These are phyloP conservation scores for Bothrops alternatus DNA, from an alignment of 2,797 vertebrate species.

Conservation along the genomic window DNA sequence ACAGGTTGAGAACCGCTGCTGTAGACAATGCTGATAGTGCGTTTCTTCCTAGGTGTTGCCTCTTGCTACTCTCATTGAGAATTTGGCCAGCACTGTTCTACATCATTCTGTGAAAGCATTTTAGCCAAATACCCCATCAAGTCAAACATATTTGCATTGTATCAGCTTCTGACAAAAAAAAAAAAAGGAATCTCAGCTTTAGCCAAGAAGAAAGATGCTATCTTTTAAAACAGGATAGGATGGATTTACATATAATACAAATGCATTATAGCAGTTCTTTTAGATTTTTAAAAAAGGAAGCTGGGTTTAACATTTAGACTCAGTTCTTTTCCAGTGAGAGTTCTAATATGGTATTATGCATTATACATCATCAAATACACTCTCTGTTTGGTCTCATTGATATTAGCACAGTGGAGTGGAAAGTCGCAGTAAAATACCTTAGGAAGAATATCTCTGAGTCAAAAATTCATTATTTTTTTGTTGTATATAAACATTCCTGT, in stretches of 20 bases:
- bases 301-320: constrained; percentile 33
- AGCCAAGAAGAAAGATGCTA: background rate
- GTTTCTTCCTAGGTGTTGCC: background rate
- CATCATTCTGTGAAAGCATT: background rate
- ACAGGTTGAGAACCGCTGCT: no score
- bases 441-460: background rate
- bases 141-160: fast-evolving
- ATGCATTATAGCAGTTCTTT: fast-evolving
- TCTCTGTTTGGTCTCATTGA: constrained; percentile 21
- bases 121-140: background rate
- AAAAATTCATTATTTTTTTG: background rate
- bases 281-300: constrained; percentile 31
- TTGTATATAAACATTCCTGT: background rate
- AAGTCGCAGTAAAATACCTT: constrained; percentile 3
- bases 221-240: background rate
- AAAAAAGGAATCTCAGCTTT: fast-evolving
- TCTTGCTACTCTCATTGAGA: background rate
- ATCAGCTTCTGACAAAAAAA: background rate
- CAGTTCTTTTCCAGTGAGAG: constrained; percentile 8
- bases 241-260: background rate
- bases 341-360: constrained; percentile 20
- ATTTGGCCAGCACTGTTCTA: background rate
- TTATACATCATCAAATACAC: constrained; percentile 26
- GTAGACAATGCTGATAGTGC: background rate
- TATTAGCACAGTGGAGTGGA: constrained; percentile 11